Conservation (phyloP, 2,113 vertebrate species). For the Cercocebus atys region DNA sequence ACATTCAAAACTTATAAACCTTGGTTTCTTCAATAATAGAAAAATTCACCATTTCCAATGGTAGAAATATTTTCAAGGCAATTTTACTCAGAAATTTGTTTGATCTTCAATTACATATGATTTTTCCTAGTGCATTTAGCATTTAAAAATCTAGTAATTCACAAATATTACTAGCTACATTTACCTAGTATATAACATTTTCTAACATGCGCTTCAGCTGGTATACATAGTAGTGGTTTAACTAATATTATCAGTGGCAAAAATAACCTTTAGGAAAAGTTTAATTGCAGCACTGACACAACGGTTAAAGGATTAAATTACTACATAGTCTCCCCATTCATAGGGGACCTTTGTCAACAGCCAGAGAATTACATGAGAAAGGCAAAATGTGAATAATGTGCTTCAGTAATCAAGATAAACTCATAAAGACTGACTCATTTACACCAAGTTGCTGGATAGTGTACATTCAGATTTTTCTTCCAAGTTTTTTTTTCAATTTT, state of each 20-base stretch:
- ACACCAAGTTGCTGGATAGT: neutral
- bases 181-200: slow-evolving; percentile 9
- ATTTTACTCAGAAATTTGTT: neutral
- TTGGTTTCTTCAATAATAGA: slow-evolving; percentile 12
- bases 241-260: neutral
- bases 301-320: slow-evolving; percentile 36
- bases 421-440: neutral
- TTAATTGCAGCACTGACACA: neutral
- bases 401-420: slow-evolving; percentile 20
- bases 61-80: neutral
- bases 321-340: neutral
- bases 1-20: neutral
- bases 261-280: slow-evolving; percentile 11
- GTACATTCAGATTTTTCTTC: neutral
- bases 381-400: slow-evolving; percentile 10
- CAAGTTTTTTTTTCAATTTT: neutral
- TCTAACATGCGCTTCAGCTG: neutral
- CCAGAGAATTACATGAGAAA: neutral
- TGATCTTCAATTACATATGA: neutral
- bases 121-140: slow-evolving; percentile 6
- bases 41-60: neutral
- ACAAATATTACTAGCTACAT: neutral
- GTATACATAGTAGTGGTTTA: neutral
- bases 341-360: neutral
- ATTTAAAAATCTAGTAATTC: slow-evolving; percentile 10